Evolutionary conservation across 2,888 invertebrate species (phyloP).

Genomic region (Ophioninae sp.): DNA sequence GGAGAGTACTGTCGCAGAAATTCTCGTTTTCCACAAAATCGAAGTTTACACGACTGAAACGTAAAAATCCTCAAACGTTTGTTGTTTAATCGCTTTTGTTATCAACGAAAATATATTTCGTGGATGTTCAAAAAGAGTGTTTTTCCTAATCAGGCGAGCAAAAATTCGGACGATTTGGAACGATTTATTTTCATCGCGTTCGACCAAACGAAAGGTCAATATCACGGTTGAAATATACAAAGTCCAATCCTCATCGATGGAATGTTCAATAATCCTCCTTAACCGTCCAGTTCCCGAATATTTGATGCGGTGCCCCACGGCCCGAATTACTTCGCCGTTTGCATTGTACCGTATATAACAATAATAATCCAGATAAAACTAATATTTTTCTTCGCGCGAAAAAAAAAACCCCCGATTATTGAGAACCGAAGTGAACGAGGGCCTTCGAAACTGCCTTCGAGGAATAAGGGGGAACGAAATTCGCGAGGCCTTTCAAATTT

Average conservation of each 20-base stretch:
- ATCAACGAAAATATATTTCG: neutral
- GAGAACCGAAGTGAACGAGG: neutral
- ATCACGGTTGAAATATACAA: neutral
- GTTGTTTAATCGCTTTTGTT: neutral
- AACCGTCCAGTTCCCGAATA: neutral
- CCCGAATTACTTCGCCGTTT: neutral
- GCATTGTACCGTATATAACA: neutral
- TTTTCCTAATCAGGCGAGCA: neutral
- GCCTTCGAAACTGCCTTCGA: neutral
- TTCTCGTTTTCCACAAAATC: too few species aligned
- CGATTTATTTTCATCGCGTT: neutral
- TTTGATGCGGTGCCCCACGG: slow-evolving; percentile 20
- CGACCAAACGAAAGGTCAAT: neutral
- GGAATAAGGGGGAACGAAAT: neutral
- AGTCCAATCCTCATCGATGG: neutral
- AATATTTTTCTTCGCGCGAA: slow-evolving; percentile 17
- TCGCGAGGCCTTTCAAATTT: neutral
- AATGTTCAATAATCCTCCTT: neutral
- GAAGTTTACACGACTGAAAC: too few species aligned
- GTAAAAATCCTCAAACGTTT: too few species aligned
- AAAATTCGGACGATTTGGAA: neutral
- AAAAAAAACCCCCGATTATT: neutral
- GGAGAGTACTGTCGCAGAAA: too few species aligned
- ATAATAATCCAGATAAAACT: slow-evolving; percentile 6
- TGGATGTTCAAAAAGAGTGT: neutral